A percentile compares a stretch with the other conserved stretches of the same genome.
Conservation (phyloP, 1,140 invertebrate species). For the roundworm (Caenorhabditis elegans) region DNA sequence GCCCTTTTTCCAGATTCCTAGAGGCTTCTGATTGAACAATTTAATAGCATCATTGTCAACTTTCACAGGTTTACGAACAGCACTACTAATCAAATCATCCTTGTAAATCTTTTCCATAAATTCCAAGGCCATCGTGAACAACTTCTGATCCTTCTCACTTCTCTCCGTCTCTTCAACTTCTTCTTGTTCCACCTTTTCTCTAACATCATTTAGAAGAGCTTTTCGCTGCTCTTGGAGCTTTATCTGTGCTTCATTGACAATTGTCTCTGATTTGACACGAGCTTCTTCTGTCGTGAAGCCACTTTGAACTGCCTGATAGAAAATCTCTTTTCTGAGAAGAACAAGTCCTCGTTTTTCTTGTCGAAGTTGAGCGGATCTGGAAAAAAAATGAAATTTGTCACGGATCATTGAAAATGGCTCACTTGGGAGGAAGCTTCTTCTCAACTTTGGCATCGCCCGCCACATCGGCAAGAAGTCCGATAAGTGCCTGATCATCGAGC, state of each 20-base stretch:
- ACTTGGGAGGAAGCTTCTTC: slow-evolving; percentile 20
- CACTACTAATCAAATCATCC: slow-evolving; percentile 29
- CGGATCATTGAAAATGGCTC: background rate
- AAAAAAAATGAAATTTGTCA: background rate
- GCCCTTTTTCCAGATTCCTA: slow-evolving; percentile 26
- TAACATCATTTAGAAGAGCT: slow-evolving; percentile 28
- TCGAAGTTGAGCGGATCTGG: background rate
- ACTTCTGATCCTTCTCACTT: slow-evolving; percentile 41
- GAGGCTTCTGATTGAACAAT: background rate
- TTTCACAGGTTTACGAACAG: background rate
- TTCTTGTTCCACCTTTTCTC: slow-evolving; percentile 34
- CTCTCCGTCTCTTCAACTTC: slow-evolving; percentile 23
- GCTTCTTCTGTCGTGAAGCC: slow-evolving; percentile 47
- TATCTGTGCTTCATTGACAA: slow-evolving; percentile 46
- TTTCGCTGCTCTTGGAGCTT: slow-evolving; percentile 35
- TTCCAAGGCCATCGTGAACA: slow-evolving; percentile 40
- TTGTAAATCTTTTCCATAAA: slow-evolving; percentile 43
- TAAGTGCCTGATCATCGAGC: slow-evolving; percentile 35
- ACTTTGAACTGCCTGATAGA: slow-evolving; percentile 49
- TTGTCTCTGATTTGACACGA: slow-evolving; percentile 45
- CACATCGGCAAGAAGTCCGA: slow-evolving; percentile 32
- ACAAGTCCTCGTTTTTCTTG: slow-evolving; percentile 26
- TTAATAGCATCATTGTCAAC: background rate
- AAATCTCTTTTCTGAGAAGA: slow-evolving; percentile 47
- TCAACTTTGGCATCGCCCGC: slow-evolving; percentile 6